These are phyloP conservation scores for Heterochromis multidens DNA, from an alignment of 2,113 vertebrate species.

Conservation along the genomic window DNA sequence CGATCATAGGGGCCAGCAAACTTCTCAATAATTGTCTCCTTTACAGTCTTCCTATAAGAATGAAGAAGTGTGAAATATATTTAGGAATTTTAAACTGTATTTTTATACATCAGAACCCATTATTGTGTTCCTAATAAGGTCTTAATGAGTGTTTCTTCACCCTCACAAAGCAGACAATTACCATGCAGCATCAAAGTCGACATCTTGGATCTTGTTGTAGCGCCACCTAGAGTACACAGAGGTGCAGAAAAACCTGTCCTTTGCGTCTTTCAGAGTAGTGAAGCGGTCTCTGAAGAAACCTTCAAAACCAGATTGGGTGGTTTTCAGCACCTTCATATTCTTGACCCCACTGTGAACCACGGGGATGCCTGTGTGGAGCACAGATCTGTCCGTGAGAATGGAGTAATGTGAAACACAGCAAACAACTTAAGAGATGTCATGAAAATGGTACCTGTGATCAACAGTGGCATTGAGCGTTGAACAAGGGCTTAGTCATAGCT, in stretches of 20 bases:
- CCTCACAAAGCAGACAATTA: slow-evolving; percentile 51
- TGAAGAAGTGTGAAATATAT: not conserved
- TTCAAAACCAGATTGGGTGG: slow-evolving; percentile 92
- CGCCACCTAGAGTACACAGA: slow-evolving; percentile 87
- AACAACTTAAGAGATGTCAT: not conserved
- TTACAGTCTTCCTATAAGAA: slow-evolving; percentile 78
- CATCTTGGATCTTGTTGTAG: slow-evolving; percentile 73
- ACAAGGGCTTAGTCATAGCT: not conserved
- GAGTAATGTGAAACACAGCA: not conserved
- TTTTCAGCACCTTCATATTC: slow-evolving; percentile 91
- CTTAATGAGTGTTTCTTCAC: no score
- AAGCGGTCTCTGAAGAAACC: slow-evolving; percentile 86
- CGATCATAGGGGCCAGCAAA: slow-evolving; percentile 87
- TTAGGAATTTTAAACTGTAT: not conserved
- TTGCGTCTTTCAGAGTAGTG: slow-evolving; percentile 87
- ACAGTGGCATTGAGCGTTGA: not conserved
- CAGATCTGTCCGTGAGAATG: not conserved
- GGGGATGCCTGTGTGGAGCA: slow-evolving; percentile 73
- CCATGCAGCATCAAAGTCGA: slow-evolving; percentile 85
- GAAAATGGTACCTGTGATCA: not conserved
- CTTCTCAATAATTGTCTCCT: slow-evolving; percentile 82
- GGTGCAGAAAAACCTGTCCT: slow-evolving; percentile 89
- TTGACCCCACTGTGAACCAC: slow-evolving; percentile 87
- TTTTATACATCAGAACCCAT: rapidly evolving
- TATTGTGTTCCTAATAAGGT: not conserved